A percentile compares a stretch with the other conserved stretches of the same genome.
phyloP scores from a whole-genome alignment of 2,797 vertebrate genomes.

The Pogonophryne albipinna region DNA sequence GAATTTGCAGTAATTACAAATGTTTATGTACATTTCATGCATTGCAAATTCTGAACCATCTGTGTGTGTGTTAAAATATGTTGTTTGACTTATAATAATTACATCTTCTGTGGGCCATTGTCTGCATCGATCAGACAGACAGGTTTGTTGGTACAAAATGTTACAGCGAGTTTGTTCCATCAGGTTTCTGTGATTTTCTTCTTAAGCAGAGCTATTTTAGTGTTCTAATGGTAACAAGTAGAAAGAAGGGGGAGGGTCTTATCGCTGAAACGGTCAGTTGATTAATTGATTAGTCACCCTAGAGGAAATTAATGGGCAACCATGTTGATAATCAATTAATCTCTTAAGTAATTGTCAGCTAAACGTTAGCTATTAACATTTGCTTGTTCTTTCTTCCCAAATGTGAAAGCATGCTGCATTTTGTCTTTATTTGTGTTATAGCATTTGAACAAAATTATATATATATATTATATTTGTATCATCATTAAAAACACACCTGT shows the following conservation, averaged over 20 bases:
- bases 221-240: not conserved
- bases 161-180: constrained; percentile 26
- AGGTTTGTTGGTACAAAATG: constrained; percentile 41
- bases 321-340: not conserved
- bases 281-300: not conserved
- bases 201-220: not conserved
- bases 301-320: not conserved
- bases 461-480: too few relatives aligned
- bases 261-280: not conserved
- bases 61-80: constrained; percentile 45
- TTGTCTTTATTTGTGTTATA: not conserved
- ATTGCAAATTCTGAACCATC: constrained; percentile 60
- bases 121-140: constrained; percentile 30
- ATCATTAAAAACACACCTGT: too few relatives aligned
- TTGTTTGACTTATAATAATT: constrained; percentile 58
- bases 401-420: not conserved
- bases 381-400: not conserved
- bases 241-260: not conserved
- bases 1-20: constrained; percentile 47
- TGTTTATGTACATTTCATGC: constrained; percentile 62
- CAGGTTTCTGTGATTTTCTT: not conserved
- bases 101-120: constrained; percentile 36
- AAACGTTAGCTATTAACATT: not conserved
- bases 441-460: too few relatives aligned
- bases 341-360: not conserved